These are phyloP conservation scores for Caenorhabditis sp. DNA, from an alignment of 2,888 invertebrate genomes.

Conservation along the genomic window DNA sequence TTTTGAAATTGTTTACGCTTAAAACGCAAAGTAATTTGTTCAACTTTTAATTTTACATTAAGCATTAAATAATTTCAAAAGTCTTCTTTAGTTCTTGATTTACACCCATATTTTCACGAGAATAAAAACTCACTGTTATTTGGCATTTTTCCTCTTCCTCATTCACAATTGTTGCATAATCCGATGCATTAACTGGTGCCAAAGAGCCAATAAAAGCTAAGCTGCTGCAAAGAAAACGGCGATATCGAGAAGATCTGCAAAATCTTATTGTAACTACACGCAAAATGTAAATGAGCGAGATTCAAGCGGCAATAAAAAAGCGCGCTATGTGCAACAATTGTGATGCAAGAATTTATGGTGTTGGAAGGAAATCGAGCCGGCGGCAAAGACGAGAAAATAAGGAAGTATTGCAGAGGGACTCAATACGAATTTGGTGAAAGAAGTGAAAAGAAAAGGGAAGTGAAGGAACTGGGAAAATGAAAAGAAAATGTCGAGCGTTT, in stretches of 20 bases:
- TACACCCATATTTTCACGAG: no score
- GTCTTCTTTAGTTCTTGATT: no score
- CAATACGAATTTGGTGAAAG: not conserved
- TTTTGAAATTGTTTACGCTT: no score
- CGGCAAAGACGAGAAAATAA: not conserved
- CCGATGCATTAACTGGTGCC: constrained; percentile 40
- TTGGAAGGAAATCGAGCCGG: not conserved
- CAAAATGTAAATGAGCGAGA: constrained; percentile 22
- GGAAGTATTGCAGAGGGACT: not conserved
- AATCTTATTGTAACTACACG: constrained; percentile 22
- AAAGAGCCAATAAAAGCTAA: constrained; percentile 27
- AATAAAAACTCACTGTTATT: constrained; percentile 62
- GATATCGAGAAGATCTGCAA: constrained; percentile 21
- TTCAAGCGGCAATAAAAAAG: constrained; percentile 11
- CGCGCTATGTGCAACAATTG: not conserved
- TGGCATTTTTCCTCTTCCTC: constrained; percentile 58
- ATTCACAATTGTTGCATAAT: constrained; percentile 55
- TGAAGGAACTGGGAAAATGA: constrained; percentile 5
- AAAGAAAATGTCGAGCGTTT: no score
- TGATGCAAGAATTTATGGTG: constrained; percentile 12
- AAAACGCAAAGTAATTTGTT: no score
- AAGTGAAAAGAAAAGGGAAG: not conserved
- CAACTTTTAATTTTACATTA: no score
- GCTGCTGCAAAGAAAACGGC: constrained; percentile 6
- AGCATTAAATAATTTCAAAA: no score